Evolutionary conservation across 2,888 invertebrate species (phyloP).

Genomic region (Rosalia funebris): DNA sequence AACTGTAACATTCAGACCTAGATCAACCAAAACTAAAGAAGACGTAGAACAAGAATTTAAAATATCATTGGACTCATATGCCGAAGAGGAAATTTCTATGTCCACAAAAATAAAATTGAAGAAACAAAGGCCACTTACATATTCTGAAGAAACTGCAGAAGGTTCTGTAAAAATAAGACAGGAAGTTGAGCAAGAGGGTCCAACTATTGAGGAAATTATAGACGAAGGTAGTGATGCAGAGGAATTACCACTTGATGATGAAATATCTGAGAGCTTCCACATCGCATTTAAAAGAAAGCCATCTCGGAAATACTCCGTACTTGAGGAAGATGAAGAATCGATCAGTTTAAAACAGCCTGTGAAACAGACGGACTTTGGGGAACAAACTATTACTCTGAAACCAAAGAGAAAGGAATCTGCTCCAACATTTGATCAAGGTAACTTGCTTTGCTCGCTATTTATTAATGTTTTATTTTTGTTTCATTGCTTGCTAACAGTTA

Average conservation of each 20-base stretch:
- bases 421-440: constrained; percentile 76
- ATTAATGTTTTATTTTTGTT: too few relatives aligned
- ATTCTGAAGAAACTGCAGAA: constrained; percentile 81
- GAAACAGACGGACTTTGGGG: constrained; percentile 67
- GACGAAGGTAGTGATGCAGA: constrained; percentile 71
- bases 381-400: constrained; percentile 77
- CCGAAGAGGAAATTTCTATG: constrained; percentile 89
- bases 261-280: constrained; percentile 66
- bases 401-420: constrained; percentile 76
- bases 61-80: constrained; percentile 85
- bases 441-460: too few relatives aligned
- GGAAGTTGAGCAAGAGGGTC: constrained; percentile 73
- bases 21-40: constrained; percentile 81
- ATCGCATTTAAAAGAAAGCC: constrained; percentile 65
- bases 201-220: constrained; percentile 72
- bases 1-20: constrained; percentile 83
- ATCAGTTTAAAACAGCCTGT: constrained; percentile 66
- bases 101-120: constrained; percentile 84
- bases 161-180: constrained; percentile 76
- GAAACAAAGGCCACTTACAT: constrained; percentile 77
- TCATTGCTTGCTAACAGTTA: too few relatives aligned
- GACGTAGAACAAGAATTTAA: constrained; percentile 91
- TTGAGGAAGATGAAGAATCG: constrained; percentile 72
- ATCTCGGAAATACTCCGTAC: constrained; percentile 69
- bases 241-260: constrained; percentile 68